Evolutionary conservation across 1,140 invertebrate species (phyloP).

Genomic region (Pygmarrhopalites habei): DNA sequence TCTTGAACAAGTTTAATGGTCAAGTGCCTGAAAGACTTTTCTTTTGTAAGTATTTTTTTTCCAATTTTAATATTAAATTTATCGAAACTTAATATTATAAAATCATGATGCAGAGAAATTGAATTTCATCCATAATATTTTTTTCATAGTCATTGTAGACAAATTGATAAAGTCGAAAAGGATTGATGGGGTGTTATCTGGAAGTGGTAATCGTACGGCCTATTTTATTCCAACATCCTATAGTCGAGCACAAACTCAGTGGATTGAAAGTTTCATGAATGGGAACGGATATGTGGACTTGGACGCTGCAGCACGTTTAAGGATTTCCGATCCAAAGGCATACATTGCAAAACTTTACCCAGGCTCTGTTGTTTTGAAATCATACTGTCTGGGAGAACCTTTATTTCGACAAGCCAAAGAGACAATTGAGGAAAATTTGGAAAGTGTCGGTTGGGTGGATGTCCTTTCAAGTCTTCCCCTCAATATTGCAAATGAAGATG

Average conservation of each 20-base stretch:
- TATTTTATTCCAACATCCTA: constrained; percentile 81
- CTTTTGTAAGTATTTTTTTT: constrained; percentile 53
- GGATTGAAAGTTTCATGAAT: constrained; percentile 84
- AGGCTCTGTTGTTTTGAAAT: constrained; percentile 61
- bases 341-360: constrained; percentile 72
- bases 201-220: constrained; percentile 58
- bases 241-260: constrained; percentile 76
- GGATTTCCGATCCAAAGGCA: constrained; percentile 73
- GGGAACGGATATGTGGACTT: constrained; percentile 94
- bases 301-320: constrained; percentile 76
- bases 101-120: neutral
- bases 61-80: constrained; percentile 1
- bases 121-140: constrained; percentile 1
- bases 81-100: constrained; percentile 1
- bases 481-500: constrained; percentile 67
- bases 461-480: constrained; percentile 59
- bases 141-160: constrained; percentile 45
- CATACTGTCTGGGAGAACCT: constrained; percentile 65
- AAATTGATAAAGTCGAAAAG: constrained; percentile 58
- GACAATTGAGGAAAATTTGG: constrained; percentile 33
- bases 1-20: constrained; percentile 62
- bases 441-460: constrained; percentile 38
- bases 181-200: constrained; percentile 69
- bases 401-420: constrained; percentile 58
- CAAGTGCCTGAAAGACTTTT: constrained; percentile 77